Percentiles rank a stretch among this genome's conserved stretches.
Evolutionary conservation across 2,888 invertebrate genomes (phyloP).

Genomic region (Xestia xanthographa): DNA sequence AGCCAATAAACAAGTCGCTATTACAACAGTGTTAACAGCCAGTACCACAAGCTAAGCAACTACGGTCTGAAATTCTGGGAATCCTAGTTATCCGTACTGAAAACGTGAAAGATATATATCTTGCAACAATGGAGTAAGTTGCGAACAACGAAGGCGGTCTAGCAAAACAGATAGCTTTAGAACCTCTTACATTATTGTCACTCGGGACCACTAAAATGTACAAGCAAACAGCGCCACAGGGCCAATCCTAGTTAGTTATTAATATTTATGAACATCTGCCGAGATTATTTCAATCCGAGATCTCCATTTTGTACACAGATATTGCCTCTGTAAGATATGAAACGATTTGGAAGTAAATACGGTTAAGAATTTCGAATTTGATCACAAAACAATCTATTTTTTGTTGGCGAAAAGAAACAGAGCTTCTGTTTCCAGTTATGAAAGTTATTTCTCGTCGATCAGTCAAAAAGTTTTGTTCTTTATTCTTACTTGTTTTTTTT

Average conservation of each 20-base stretch:
- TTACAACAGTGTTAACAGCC: conserved; percentile 7
- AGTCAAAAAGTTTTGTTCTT: conserved; percentile 77
- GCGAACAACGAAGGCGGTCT: conserved; percentile 34
- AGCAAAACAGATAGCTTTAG: conserved; percentile 44
- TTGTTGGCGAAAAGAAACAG: conserved; percentile 52
- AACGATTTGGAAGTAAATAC: conserved; percentile 72
- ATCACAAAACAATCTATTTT: conserved; percentile 69
- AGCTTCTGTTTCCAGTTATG: conserved; percentile 64
- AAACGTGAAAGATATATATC: conserved; percentile 38
- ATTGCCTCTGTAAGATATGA: conserved; percentile 70
- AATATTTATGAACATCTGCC: conserved; percentile 72
- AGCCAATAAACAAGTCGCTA: conserved; percentile 25
- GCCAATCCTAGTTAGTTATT: conserved; percentile 57
- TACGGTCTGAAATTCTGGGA: conserved; percentile 36
- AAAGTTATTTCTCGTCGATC: conserved; percentile 75
- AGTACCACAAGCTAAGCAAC: conserved; percentile 12
- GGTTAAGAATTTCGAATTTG: conserved; percentile 67
- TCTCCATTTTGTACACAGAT: conserved; percentile 68
- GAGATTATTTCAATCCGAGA: conserved; percentile 67
- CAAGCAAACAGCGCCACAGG: conserved; percentile 42
- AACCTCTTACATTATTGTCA: conserved; percentile 51
- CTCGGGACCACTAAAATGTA: conserved; percentile 59
- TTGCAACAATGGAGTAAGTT: conserved; percentile 34
- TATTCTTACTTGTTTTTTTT: conserved; percentile 75
- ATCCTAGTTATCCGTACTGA: conserved; percentile 24